Conservation (phyloP, 2,113 vertebrate species). For the Clarias magur region DNA sequence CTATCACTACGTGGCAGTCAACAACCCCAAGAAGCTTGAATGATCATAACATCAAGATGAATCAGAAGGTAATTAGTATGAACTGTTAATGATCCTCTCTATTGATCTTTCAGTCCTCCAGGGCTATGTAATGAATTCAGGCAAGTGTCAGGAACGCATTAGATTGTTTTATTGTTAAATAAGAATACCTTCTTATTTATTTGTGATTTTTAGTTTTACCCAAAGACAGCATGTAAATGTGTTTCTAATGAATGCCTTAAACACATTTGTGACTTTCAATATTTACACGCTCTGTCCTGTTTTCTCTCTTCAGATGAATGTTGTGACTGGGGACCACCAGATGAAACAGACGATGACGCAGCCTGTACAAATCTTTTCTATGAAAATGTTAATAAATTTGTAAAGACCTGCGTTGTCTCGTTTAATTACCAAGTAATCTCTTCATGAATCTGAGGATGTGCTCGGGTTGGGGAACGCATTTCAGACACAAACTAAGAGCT, state of each 20-base stretch:
- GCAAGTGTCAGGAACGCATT: neutral
- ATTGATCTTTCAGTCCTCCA: neutral
- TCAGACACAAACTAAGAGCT: too few species aligned
- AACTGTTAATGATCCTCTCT: neutral
- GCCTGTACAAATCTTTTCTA: conserved; percentile 45
- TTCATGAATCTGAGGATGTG: neutral
- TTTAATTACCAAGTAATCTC: neutral
- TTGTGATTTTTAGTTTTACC: neutral
- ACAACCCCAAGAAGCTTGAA: conserved; percentile 95
- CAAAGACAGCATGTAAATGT: neutral
- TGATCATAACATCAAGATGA: conserved; percentile 53
- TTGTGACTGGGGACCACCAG: neutral
- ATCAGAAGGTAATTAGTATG: conserved; percentile 7
- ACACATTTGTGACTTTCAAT: neutral
- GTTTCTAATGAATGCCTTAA: neutral
- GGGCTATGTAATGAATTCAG: neutral
- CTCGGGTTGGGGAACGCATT: too few species aligned
- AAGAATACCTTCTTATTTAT: neutral
- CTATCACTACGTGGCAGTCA: conserved; percentile 96
- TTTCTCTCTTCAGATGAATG: neutral
- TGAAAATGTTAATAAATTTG: conserved; percentile 48
- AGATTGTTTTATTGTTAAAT: neutral
- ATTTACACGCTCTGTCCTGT: neutral
- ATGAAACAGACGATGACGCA: neutral
- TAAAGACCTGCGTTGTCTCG: neutral